phyloP scores from a whole-genome alignment of 35 echinoderm and acorn worm genomes.

The Ptychodera flava region DNA sequence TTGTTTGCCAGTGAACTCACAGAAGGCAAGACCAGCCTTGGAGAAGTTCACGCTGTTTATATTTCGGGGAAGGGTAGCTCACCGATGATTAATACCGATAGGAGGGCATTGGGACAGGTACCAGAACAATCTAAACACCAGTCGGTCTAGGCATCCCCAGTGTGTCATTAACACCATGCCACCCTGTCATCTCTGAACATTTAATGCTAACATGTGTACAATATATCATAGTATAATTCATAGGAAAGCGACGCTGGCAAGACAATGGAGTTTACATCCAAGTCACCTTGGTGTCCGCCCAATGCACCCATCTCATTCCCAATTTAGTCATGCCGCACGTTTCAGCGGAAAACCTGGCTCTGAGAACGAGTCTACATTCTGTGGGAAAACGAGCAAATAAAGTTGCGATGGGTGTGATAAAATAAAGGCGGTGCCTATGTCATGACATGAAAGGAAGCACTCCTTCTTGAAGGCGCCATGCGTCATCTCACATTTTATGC shows the following conservation, averaged over 20 bases:
- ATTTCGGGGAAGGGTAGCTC: not conserved
- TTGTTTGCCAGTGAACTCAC: not conserved
- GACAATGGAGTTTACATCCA: not conserved
- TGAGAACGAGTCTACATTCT: too few relatives aligned
- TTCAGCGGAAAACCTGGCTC: too few relatives aligned
- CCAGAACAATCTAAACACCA: not conserved
- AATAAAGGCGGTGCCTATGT: too few relatives aligned
- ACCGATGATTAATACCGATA: not conserved
- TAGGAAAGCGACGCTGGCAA: not conserved
- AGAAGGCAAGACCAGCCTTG: not conserved
- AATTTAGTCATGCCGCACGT: too few relatives aligned
- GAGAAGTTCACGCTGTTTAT: not conserved
- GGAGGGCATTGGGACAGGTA: not conserved
- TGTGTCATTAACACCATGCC: not conserved
- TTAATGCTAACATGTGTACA: not conserved
- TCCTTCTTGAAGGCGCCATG: too few relatives aligned
- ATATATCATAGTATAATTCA: not conserved
- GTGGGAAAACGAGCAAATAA: too few relatives aligned
- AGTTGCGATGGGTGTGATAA: too few relatives aligned
- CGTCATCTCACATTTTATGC: too few relatives aligned
- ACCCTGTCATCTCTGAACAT: not conserved
- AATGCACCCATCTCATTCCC: too few relatives aligned
- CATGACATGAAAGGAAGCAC: too few relatives aligned
- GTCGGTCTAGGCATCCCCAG: not conserved
- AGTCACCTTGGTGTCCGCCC: too few relatives aligned